phyloP scores from a whole-genome alignment of 2,113 vertebrate species.

The Microtus oregoni region DNA sequence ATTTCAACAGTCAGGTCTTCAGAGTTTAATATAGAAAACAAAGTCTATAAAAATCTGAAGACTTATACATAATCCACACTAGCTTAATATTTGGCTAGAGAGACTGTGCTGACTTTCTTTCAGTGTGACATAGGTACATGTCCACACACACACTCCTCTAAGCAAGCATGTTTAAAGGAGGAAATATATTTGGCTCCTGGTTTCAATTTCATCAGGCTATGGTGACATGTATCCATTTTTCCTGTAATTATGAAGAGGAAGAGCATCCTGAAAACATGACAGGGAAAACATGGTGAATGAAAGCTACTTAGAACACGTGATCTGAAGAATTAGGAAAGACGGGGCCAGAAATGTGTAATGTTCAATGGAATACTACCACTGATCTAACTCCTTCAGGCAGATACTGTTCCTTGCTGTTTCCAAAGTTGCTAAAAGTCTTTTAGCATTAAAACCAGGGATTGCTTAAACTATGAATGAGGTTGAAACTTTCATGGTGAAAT shows the following conservation, averaged over 20 bases:
- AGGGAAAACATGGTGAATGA: no score
- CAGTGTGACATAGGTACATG: not conserved
- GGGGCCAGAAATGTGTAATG: no score
- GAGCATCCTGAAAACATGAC: not conserved
- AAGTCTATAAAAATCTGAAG: not conserved
- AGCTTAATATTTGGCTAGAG: not conserved
- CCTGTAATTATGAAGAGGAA: not conserved
- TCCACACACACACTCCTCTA: not conserved
- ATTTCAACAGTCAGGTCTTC: not conserved
- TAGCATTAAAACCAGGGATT: not conserved
- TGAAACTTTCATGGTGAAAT: not conserved
- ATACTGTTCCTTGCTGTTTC: not conserved
- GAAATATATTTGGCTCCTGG: not conserved
- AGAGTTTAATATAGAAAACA: not conserved
- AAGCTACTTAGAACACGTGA: no score
- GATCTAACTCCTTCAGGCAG: no score
- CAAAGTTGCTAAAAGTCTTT: not conserved
- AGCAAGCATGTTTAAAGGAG: not conserved
- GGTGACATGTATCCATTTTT: no score
- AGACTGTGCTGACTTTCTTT: not conserved
- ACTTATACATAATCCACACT: not conserved
- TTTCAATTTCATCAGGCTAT: not conserved
- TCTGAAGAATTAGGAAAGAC: no score
- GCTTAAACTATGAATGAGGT: not conserved
- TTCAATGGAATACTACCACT: no score